Base-by-base conservation (phyloP, 2,888 invertebrate species). In the Leucophenga montana region DNA sequence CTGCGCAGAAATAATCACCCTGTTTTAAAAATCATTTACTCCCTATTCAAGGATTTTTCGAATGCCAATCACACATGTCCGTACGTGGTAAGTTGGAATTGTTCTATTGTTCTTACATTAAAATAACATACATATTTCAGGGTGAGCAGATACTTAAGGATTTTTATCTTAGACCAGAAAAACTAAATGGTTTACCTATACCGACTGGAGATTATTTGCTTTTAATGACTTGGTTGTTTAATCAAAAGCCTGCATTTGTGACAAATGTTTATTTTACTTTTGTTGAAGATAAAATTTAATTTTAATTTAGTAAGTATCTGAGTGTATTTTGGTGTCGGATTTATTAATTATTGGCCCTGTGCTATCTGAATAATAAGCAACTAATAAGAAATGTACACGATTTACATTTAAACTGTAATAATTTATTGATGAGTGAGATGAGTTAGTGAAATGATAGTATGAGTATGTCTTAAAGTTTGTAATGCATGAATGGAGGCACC, bases 181-280 rank as follows among this genome's bases (percentile, higher is more conserved):
- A 54, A 56, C 62, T 46, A 56, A 16, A 46, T 46, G 48, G 54
- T 48, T 67, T 75, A 72, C 75, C 74, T 69, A 69, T 74, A 70
- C 56, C 59, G 39, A 69, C 71, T 71, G 75, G 74, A 70, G 72
- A 73, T 18, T 68, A 22, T 72, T 72, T 72, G n/a, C 16, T 61
- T 13, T 13, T 16, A 9, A 22, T 64, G 46, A 64, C 62, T 22
- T 64, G 62, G 62, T 44, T 48, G 3, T 46, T 64, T 16, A 48
- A 64, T 13, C 5, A 50, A 1, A 50, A 50, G 18, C 50, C 50
- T 11, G 18, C 50, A 16, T 16, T 13, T 50, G 8, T 18, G 6
- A 2, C 50, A 50, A 50, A 50, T 16, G 16, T 50, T 11, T 50
- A 50, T 50, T 50, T 50, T 50, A 50, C 50, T 1, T 50, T 50